Percentiles rank a stretch among this genome's conserved stretches.
Conservation (phyloP, 2,888 invertebrate genomes). For the Caenorhabditis plicata region DNA sequence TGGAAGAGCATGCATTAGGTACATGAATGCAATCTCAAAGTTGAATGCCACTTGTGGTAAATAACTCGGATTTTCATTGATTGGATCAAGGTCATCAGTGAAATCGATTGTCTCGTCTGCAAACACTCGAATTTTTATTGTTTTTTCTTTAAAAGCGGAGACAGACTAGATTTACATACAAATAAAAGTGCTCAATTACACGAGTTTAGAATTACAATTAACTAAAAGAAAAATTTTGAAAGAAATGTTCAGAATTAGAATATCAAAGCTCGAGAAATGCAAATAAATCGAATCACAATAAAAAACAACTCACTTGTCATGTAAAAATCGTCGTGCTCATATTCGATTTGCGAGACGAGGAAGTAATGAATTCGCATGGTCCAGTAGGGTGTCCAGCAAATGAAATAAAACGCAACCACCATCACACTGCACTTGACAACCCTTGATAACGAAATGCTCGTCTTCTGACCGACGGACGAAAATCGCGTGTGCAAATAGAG, state of each 20-base stretch:
- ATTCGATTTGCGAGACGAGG: neutral
- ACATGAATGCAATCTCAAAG: conserved; percentile 36
- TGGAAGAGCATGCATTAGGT: conserved; percentile 59
- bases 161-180: no score
- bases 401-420: conserved; percentile 65
- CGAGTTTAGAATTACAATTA: no score
- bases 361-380: conserved; percentile 41
- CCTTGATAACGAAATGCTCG: conserved; percentile 55
- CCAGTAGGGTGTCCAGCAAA: conserved; percentile 65
- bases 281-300: conserved; percentile 3
- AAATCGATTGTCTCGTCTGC: neutral
- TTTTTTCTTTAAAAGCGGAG: no score
- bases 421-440: conserved; percentile 62
- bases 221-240: no score
- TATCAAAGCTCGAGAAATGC: no score
- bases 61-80: neutral
- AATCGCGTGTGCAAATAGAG: conserved; percentile 40
- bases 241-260: no score
- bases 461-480: conserved; percentile 51
- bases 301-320: conserved; percentile 1
- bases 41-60: conserved; percentile 8
- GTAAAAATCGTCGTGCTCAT: no score
- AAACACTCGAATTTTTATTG: neutral
- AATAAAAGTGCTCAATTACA: no score
- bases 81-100: neutral